Base-by-base conservation (phyloP, 2,113 vertebrate genomes). In the Chaetops frenatus region DNA sequence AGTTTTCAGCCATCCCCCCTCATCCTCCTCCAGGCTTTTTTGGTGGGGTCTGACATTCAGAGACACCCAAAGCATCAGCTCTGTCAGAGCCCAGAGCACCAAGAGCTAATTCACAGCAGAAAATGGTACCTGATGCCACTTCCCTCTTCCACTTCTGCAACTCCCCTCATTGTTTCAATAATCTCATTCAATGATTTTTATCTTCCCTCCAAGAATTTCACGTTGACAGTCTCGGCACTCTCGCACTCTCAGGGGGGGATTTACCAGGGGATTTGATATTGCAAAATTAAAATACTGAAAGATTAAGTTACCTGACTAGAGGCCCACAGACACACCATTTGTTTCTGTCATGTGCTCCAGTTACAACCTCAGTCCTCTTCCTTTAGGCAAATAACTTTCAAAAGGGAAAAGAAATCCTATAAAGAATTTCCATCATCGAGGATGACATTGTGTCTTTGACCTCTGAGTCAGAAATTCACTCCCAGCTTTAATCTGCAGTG, bases 381-480 rank as follows among this genome's bases (percentile, higher is more conserved):
- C 45, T 79, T 72, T 27, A 93, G 79, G 38, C 36, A 79, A 90
- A 60, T 36, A 2, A 71, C 47, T 74, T 67, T 14, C 69, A 79
- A 89, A 92, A 84, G 76, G 20, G 58, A 28, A 72, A 92, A 93
- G 71, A 82, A 91, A 81, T 48, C 21, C 17, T 27, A 6, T 15
- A 38, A 69, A 94, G 77, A 94, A 91, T 80, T 96, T 90, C 90
- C 53, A 23, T 6, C 31, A 1, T 7, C 19, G 17, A 92, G 48
- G 16, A 22, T 91, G 70, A 87, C 81, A 77, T 13, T 24, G 61
- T 79, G 18, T 56, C 64, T 62, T 86, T 42, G 54, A 94, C 38
- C 29, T 81, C 58, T 78, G 86, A 91, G 93, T 92, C 85, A 95
- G 86, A 92, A 90, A 88, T 45, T 47, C n/a, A 40, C 53, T 93